Conservation (phyloP, 2,113 vertebrate species). For the Oncorhynchus mykiss region DNA sequence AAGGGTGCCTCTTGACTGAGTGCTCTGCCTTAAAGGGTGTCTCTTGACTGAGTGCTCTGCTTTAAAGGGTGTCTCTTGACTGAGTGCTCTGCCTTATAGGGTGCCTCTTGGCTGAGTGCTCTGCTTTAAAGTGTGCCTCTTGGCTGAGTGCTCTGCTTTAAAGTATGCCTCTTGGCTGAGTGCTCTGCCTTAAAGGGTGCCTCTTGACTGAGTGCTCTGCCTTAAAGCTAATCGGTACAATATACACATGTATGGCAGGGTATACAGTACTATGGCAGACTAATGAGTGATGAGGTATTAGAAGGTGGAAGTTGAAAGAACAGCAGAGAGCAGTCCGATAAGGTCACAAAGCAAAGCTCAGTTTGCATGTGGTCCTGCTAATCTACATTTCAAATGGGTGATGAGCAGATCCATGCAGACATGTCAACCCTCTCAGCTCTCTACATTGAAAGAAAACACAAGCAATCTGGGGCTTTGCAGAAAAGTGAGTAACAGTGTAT, state of each 20-base stretch:
- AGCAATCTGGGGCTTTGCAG: constrained; percentile 16
- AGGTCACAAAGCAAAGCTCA: constrained; percentile 60
- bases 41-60: no score
- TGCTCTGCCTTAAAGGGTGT: neutral
- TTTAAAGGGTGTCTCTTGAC: no score
- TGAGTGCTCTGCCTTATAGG: no score
- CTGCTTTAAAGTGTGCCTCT: no score
- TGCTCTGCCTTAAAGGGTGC: neutral
- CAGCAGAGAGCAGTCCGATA: constrained; percentile 54
- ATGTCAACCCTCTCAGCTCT: constrained; percentile 47
- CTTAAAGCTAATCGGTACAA: constrained; percentile 43
- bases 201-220: no score
- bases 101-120: no score
- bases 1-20: no score
- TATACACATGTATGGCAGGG: constrained; percentile 53
- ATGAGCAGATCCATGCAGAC: constrained; percentile 32
- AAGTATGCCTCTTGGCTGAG: constrained; percentile 16
- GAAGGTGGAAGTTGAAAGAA: constrained; percentile 53
- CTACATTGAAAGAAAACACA: constrained; percentile 10
- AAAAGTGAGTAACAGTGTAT: constrained; percentile 28
- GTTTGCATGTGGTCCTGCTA: constrained; percentile 55
- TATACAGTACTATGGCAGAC: constrained; percentile 47
- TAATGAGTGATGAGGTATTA: constrained; percentile 56
- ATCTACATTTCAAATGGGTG: constrained; percentile 61
- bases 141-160: neutral